phyloP scores from a whole-genome alignment of 1,140 invertebrate genomes.

The Callitettix versicolor region DNA sequence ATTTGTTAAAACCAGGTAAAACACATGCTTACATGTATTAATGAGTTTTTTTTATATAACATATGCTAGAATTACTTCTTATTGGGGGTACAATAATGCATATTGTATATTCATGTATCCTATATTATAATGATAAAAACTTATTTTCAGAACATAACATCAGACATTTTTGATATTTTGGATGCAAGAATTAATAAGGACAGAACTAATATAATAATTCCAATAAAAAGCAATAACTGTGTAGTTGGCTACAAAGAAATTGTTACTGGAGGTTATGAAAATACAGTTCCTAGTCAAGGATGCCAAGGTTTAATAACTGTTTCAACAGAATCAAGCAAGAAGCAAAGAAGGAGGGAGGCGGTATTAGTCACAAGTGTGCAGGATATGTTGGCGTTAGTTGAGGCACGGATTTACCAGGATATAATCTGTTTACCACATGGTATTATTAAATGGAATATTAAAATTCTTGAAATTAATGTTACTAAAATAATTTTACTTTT shows the following conservation, averaged over 20 bases:
- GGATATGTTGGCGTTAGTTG: constrained; percentile 47
- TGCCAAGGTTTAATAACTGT: constrained; percentile 37
- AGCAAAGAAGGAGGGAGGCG: constrained; percentile 36
- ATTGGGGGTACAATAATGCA: no score
- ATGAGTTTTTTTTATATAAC: no score
- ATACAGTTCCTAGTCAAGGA: constrained; percentile 35
- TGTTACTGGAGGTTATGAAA: constrained; percentile 31
- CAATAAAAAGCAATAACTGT: constrained; percentile 43
- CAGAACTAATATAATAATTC: constrained; percentile 46
- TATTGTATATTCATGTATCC: no score
- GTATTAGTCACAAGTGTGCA: constrained; percentile 52
- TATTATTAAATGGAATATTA: constrained; percentile 1
- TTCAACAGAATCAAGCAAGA: constrained; percentile 27
- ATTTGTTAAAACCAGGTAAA: no score
- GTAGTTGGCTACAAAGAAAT: constrained; percentile 51
- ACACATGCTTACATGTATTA: no score
- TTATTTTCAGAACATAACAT: no score
- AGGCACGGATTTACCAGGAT: constrained; percentile 35
- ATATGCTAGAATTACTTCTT: no score
- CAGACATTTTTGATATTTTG: constrained; percentile 33
- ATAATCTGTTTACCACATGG: constrained; percentile 52
- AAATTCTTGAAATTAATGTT: not conserved
- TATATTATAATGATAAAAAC: no score
- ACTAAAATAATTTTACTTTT: not conserved
- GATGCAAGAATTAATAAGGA: constrained; percentile 34